Evolutionary conservation across 2,888 invertebrate genomes (phyloP).

Genomic region (Smittia sp.): DNA sequence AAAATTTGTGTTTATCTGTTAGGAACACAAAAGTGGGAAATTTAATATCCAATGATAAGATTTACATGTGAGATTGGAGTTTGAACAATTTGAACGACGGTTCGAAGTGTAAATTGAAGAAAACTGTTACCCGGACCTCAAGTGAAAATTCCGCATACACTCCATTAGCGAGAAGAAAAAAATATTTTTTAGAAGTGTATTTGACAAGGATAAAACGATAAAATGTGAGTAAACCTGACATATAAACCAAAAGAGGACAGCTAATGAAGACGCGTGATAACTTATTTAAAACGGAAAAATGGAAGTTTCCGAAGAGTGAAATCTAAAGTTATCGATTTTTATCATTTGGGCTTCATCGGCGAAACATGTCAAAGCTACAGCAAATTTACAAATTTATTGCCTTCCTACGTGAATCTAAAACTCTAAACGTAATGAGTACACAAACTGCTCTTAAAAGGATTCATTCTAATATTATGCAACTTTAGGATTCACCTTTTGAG

Average conservation of each 20-base stretch:
- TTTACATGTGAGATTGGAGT: no score
- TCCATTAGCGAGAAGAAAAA: not conserved
- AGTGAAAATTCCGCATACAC: not conserved
- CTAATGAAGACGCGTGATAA: no score
- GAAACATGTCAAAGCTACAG: not conserved
- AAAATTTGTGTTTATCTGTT: slow-evolving; percentile 18
- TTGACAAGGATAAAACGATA: not conserved
- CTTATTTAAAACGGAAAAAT: not conserved
- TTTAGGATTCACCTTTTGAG: no score
- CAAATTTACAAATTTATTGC: no score
- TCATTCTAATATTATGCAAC: no score
- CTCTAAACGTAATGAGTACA: no score
- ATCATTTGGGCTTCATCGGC: slow-evolving; percentile 26
- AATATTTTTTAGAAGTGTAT: not conserved
- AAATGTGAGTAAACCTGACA: slow-evolving; percentile 11
- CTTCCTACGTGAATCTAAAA: no score
- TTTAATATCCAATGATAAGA: no score
- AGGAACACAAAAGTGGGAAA: not conserved
- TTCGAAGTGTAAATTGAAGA: not conserved
- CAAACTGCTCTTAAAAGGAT: no score
- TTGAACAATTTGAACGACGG: no score
- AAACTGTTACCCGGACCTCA: not conserved
- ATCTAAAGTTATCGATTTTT: slow-evolving; percentile 35
- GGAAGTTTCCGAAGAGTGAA: slow-evolving; percentile 1
- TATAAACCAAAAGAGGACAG: no score